These are phyloP conservation scores for Callospermophilus lateralis DNA, from an alignment of 2,113 vertebrate genomes.

Conservation along the genomic window DNA sequence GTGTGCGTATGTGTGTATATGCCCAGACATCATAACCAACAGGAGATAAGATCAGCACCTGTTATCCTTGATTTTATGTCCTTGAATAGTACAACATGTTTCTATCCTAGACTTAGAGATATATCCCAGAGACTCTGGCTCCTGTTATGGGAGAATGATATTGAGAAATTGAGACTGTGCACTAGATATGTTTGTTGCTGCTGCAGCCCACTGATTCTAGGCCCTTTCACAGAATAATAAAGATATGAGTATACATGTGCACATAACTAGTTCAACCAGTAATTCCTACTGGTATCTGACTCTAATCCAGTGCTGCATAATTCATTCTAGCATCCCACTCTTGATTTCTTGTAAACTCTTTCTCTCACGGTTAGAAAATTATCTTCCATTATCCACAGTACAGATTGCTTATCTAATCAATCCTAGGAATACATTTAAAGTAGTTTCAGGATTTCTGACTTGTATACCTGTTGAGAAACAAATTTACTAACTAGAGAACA, in stretches of 20 bases:
- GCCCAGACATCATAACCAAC: background rate
- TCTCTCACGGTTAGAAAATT: background rate
- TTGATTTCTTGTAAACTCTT: background rate
- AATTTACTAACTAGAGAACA: background rate
- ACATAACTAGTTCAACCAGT: background rate
- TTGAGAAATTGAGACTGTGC: background rate
- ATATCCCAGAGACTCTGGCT: background rate
- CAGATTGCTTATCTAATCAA: background rate
- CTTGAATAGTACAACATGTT: too few relatives aligned
- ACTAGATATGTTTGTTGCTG: background rate
- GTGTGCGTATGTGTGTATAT: background rate
- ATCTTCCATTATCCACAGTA: background rate
- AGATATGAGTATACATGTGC: background rate
- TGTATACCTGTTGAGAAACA: background rate
- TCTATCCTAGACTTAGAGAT: background rate
- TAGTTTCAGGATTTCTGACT: background rate
- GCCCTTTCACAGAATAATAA: background rate
- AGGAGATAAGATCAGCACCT: background rate
- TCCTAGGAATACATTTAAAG: background rate
- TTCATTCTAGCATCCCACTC: background rate
- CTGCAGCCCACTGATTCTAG: background rate
- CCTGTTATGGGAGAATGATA: background rate
- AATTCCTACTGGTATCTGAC: background rate
- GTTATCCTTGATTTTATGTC: background rate
- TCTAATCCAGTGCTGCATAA: too few relatives aligned